These are phyloP conservation scores for Diphyllodes magnificus DNA, from an alignment of 2,113 vertebrate genomes.

Conservation along the genomic window DNA sequence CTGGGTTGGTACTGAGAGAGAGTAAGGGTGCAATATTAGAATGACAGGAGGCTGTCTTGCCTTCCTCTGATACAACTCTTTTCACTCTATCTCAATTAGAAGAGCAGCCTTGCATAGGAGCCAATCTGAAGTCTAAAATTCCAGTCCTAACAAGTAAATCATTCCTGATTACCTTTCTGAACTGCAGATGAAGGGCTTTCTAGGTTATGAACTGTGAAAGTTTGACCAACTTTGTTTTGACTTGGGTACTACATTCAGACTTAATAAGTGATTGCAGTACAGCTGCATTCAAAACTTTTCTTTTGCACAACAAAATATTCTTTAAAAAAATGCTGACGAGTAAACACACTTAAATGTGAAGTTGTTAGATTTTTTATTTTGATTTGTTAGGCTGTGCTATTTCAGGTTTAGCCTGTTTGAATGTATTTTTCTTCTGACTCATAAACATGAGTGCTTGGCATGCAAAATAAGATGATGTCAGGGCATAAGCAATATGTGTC, in stretches of 20 bases:
- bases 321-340: not conserved
- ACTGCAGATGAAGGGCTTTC: not conserved
- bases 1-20: not conserved
- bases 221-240: not conserved
- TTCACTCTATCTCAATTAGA: not conserved
- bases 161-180: not conserved
- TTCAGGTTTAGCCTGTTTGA: slow-evolving; percentile 35
- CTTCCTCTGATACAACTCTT: not conserved
- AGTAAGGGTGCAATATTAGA: not conserved
- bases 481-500: not conserved
- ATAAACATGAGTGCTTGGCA: not conserved
- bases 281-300: not conserved
- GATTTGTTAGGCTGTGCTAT: not conserved
- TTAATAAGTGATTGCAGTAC: not conserved
- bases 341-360: not conserved
- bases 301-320: not conserved
- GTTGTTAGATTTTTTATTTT: not conserved
- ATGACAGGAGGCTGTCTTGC: not conserved
- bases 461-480: slow-evolving; percentile 32
- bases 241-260: not conserved
- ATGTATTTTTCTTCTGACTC: not conserved
- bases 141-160: not conserved
- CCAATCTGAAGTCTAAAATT: not conserved
- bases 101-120: not conserved
- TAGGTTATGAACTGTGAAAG: not conserved